These are phyloP conservation scores for Limnephilus marmoratus DNA, from an alignment of 2,888 invertebrate species.

Conservation along the genomic window DNA sequence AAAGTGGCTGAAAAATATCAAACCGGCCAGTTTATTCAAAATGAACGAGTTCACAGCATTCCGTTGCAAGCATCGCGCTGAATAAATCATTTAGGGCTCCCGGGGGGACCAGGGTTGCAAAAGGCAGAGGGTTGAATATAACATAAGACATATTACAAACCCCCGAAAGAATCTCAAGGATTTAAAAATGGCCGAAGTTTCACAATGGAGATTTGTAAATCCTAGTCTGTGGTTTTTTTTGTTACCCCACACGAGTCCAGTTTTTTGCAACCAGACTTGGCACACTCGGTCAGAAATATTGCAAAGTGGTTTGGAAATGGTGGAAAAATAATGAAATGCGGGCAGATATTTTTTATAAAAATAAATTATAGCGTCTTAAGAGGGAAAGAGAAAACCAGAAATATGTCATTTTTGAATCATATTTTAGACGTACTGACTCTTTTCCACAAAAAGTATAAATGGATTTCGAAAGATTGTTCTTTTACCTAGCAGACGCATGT, in stretches of 20 bases:
- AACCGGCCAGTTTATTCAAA: neutral
- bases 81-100: neutral
- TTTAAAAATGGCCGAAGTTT: neutral
- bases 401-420: no score
- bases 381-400: no score
- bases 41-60: neutral
- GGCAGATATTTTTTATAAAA: no score
- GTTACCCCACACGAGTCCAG: neutral
- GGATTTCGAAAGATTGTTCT: no score
- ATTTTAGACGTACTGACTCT: no score
- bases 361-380: no score
- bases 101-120: neutral
- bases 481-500: no score
- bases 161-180: neutral
- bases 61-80: neutral
- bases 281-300: neutral
- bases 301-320: neutral
- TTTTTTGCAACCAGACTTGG: neutral
- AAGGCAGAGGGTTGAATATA: neutral
- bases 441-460: no score
- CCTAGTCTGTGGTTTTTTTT: neutral
- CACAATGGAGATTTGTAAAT: neutral
- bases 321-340: no score
- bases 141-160: neutral
- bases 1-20: neutral